Base-by-base conservation (phyloP, 2,797 vertebrate genomes). In the Champsocephalus gunnari region DNA sequence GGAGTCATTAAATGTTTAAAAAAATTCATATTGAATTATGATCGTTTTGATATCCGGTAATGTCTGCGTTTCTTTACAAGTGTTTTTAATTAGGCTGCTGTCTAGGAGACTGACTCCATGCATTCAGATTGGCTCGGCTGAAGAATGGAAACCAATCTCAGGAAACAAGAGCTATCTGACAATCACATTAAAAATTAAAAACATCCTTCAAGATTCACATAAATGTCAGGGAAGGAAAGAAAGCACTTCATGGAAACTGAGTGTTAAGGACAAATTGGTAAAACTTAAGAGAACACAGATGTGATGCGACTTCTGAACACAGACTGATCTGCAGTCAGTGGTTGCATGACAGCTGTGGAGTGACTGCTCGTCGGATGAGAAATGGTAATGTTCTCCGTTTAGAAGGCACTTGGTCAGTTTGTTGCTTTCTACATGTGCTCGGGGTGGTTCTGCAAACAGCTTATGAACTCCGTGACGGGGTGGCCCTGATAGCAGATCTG, bases 371-470 rank as follows among this genome's bases (percentile, higher is more conserved):
- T 56, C 51, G 8, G 73, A 24, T 53, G 67, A 50, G 55, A 58
- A 74, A 69, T 71, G 65, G 73, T 74, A 12, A 50, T 63, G 66
- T 73, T 86, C 64, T 78, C 66, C n/a, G 5, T 82, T 68, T 44
- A 73, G 63, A 88, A 94, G 92, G 90, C 92, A 89, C 87, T 82
- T 77, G 51, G 79, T 79, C 10, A 32, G 70, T 94, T 77, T 19
- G 41, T 50, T 12, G 53, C 28, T 47, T 48, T 67, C 85, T 81
- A 99, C 93, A 96, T 94, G 92, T 99, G 98, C 89, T 96, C 97
- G 0, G 98, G 98, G 82, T 99, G 98, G 91, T 96, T 97, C 94
- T 99, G 98, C 80, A 99, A 94, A 80, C 96, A 98, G 71, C 49
- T 88, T 88, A 98, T 97, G 91, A 99, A 96, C 73, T 97, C 96